Evolutionary conservation across 2,797 vertebrate genomes (phyloP).

Genomic region (Cygnus olor): DNA sequence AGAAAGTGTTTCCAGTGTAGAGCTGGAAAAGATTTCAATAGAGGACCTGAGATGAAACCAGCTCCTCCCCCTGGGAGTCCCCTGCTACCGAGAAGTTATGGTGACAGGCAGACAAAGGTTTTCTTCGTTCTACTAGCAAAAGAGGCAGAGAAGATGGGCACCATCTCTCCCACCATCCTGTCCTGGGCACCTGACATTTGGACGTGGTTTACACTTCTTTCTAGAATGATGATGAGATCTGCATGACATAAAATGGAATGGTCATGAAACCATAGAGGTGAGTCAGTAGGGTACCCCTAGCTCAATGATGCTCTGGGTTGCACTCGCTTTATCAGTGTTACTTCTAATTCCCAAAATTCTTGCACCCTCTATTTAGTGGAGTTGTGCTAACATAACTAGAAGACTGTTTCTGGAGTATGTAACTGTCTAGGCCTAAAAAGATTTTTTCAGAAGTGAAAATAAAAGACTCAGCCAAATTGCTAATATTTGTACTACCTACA

Average conservation of each 20-base stretch:
- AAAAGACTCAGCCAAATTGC: not conserved
- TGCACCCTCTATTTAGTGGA: not conserved
- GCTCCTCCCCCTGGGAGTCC: not conserved
- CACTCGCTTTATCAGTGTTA: not conserved
- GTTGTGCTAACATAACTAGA: not conserved
- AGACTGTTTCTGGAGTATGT: not conserved
- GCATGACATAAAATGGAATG: not conserved
- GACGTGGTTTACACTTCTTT: not conserved
- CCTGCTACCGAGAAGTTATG: not conserved
- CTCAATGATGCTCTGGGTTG: not conserved
- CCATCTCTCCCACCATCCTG: not conserved
- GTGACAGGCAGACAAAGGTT: not conserved
- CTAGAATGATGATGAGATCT: not conserved
- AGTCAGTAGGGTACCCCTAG: not conserved
- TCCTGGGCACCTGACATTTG: not conserved
- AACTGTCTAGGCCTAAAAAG: not conserved
- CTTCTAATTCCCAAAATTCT: not conserved
- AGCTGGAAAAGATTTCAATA: not conserved
- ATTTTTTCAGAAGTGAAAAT: not conserved
- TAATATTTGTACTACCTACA: slow-evolving; percentile 28
- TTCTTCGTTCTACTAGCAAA: not conserved
- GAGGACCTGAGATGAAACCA: not conserved
- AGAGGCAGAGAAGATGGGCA: not conserved
- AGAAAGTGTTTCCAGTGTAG: not conserved
- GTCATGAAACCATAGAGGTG: not conserved